Evolutionary conservation across 2,888 invertebrate species (phyloP).

Genomic region (Ophion costatus): DNA sequence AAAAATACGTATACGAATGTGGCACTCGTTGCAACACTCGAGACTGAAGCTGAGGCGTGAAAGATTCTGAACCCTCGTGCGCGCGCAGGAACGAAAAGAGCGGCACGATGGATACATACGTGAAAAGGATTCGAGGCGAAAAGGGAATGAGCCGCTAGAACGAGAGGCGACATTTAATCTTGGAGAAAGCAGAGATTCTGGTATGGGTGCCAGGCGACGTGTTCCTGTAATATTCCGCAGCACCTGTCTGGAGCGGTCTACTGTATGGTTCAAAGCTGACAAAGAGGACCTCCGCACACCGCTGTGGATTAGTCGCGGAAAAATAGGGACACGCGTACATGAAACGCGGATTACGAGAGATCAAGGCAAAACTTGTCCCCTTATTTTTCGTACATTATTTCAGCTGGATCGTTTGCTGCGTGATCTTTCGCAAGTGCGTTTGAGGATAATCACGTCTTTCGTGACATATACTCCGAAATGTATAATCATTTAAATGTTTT

Average conservation of each 20-base stretch:
- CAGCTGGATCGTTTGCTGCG: neutral
- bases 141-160: slow-evolving; percentile 58
- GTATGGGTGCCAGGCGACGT: slow-evolving; percentile 67
- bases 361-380: slow-evolving; percentile 30
- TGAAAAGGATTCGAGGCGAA: slow-evolving; percentile 46
- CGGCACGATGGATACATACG: slow-evolving; percentile 43
- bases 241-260: slow-evolving; percentile 68
- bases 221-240: slow-evolving; percentile 79
- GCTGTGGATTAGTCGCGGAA: slow-evolving; percentile 34
- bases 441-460: neutral
- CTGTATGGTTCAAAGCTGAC: slow-evolving; percentile 68
- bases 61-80: slow-evolving; percentile 15
- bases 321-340: slow-evolving; percentile 41
- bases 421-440: slow-evolving; percentile 19
- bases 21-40: slow-evolving; percentile 41
- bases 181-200: slow-evolving; percentile 75
- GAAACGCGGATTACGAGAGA: slow-evolving; percentile 21
- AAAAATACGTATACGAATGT: slow-evolving; percentile 33
- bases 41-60: slow-evolving; percentile 50
- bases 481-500: slow-evolving; percentile 3
- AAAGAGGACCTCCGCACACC: slow-evolving; percentile 53
- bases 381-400: slow-evolving; percentile 14
- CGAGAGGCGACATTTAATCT: slow-evolving; percentile 79
- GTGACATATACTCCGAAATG: neutral
- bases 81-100: slow-evolving; percentile 30